Percentiles rank a stretch among this genome's conserved stretches.
Evolutionary conservation across 1,140 invertebrate genomes (phyloP).

Genomic region (Aphaenogaster floridana): DNA sequence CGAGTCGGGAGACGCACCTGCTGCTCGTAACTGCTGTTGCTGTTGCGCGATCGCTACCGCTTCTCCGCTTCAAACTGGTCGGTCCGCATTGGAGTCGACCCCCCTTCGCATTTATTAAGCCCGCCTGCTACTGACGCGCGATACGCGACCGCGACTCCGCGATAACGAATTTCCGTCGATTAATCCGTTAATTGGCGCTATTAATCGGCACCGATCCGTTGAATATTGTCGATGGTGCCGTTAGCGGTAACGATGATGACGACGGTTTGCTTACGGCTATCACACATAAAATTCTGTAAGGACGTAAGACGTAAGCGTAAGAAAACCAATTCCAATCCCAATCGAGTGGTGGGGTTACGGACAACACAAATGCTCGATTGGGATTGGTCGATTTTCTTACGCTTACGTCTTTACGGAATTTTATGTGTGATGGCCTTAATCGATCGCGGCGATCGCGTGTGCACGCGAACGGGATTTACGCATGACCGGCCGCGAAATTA

Average conservation of each 20-base stretch:
- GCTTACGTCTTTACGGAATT: too few relatives aligned
- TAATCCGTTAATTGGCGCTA: constrained; percentile 54
- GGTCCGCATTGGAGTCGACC: constrained; percentile 63
- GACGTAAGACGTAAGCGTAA: too few relatives aligned
- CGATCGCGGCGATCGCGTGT: constrained; percentile 2
- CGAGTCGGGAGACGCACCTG: constrained; percentile 58
- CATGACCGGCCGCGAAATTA: constrained; percentile 48
- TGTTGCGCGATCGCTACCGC: constrained; percentile 19
- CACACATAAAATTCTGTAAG: too few relatives aligned
- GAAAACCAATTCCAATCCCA: too few relatives aligned
- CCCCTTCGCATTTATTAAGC: constrained; percentile 63
- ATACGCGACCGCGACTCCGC: not conserved
- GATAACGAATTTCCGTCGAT: constrained; percentile 70
- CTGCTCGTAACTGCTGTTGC: constrained; percentile 57
- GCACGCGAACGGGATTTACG: constrained; percentile 29
- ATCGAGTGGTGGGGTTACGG: too few relatives aligned
- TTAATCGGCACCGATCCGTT: constrained; percentile 48
- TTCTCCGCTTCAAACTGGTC: constrained; percentile 66
- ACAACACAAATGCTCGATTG: too few relatives aligned
- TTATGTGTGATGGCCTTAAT: not conserved
- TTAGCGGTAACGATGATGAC: constrained; percentile 13
- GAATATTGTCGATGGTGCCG: not conserved
- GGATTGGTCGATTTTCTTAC: too few relatives aligned
- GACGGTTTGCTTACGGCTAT: not conserved
- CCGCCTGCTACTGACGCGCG: not conserved